Evolutionary conservation across 1,140 invertebrate species (phyloP).

Genomic region (Mizuhopecten yessoensis): DNA sequence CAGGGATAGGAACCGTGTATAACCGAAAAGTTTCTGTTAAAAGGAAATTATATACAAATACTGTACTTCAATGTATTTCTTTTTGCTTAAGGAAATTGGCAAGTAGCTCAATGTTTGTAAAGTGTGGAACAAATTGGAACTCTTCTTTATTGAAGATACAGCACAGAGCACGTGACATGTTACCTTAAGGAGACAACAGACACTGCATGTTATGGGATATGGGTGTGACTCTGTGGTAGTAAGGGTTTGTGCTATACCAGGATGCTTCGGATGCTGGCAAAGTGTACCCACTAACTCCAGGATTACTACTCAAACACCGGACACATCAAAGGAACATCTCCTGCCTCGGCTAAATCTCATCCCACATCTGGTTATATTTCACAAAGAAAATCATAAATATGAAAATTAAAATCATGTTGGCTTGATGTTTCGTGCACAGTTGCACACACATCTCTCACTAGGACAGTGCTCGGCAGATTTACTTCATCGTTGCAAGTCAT

Average conservation of each 20-base stretch:
- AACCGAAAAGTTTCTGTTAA: too few species aligned
- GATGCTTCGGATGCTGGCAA: background rate
- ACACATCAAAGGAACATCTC: background rate
- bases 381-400: conserved; percentile 22
- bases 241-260: background rate
- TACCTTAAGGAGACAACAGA: too few species aligned
- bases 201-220: background rate
- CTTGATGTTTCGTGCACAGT: conserved; percentile 5
- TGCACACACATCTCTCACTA: background rate
- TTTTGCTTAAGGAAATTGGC: too few species aligned
- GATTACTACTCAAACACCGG: background rate
- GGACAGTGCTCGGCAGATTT: background rate
- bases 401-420: conserved; percentile 15
- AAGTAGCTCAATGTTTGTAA: too few species aligned
- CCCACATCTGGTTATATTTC: background rate
- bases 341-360: background rate
- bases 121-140: too few species aligned
- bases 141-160: too few species aligned
- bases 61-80: too few species aligned
- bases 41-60: too few species aligned
- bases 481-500: background rate
- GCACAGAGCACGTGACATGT: too few species aligned
- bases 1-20: too few species aligned
- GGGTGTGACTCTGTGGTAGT: background rate
- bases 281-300: conserved; percentile 18